phyloP scores from a whole-genome alignment of 2,888 invertebrate species.

The Caenorhabditis sp. region DNA sequence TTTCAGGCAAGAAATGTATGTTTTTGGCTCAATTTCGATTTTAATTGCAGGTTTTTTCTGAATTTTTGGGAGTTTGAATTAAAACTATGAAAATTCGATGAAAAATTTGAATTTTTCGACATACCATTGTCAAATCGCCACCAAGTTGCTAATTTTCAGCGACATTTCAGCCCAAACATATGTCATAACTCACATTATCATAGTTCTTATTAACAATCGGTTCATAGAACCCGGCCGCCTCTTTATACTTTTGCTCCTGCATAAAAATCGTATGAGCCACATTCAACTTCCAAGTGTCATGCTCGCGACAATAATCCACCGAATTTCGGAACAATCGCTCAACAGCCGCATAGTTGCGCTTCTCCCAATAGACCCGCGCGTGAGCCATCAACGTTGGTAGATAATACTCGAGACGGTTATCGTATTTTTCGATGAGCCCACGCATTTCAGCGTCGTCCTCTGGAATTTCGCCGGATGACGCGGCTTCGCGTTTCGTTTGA shows the following conservation, averaged over 20 bases:
- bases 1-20: no score
- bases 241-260: conserved; percentile 93
- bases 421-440: conserved; percentile 88
- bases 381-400: conserved; percentile 99
- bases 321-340: conserved; percentile 63
- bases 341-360: conserved; percentile 92
- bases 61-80: no score
- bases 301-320: conserved; percentile 92
- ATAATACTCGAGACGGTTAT: conserved; percentile 84
- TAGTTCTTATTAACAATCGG: conserved; percentile 94
- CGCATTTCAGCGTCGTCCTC: conserved; percentile 81
- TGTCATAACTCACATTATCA: conserved; percentile 78
- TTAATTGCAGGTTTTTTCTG: no score
- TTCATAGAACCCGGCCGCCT: conserved; percentile 96
- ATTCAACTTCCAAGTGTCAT: conserved; percentile 94
- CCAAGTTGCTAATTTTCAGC: no score
- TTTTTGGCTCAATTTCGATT: no score
- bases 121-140: no score
- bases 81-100: no score
- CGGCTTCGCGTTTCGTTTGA: conserved; percentile 20
- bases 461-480: not conserved
- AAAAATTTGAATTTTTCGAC: no score
- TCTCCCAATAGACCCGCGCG: conserved; percentile 95
- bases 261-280: conserved; percentile 98
- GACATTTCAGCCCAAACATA: no score